Evolutionary conservation across 2,797 vertebrate species (phyloP).

Genomic region (Fringilla coelebs): DNA sequence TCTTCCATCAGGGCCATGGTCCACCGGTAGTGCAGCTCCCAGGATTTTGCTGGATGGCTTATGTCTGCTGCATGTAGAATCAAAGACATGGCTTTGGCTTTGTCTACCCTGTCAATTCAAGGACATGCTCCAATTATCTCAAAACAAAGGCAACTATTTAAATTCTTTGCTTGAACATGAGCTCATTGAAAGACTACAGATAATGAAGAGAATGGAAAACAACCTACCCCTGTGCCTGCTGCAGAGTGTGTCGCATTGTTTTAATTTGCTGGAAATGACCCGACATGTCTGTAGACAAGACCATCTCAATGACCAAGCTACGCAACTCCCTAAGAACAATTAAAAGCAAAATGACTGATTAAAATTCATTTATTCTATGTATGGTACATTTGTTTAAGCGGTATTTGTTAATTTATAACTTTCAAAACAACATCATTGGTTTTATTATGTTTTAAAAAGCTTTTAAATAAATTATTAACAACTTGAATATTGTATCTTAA

Average conservation of each 20-base stretch:
- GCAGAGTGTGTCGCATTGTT: constrained; percentile 88
- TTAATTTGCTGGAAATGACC: constrained; percentile 98
- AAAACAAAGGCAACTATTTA: constrained; percentile 40
- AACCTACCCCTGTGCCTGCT: constrained; percentile 89
- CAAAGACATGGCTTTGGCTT: constrained; percentile 94
- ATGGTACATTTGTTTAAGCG: constrained; percentile 20
- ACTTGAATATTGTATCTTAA: not conserved
- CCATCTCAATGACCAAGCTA: constrained; percentile 96
- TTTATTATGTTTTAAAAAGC: constrained; percentile 11
- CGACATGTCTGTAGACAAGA: constrained; percentile 98
- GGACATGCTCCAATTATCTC: constrained; percentile 56
- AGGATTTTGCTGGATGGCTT: constrained; percentile 95
- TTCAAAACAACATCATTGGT: constrained; percentile 7
- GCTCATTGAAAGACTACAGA: not conserved
- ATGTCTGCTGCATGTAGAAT: constrained; percentile 98
- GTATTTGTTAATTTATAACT: constrained; percentile 26
- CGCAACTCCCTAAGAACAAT: constrained; percentile 87
- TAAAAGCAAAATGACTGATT: constrained; percentile 49
- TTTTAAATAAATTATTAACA: constrained; percentile 48
- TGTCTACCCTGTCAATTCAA: constrained; percentile 87
- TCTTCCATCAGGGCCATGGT: constrained; percentile 98
- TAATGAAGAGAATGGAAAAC: constrained; percentile 19
- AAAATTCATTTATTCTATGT: constrained; percentile 12
- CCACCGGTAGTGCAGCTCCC: constrained; percentile 94
- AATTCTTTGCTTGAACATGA: constrained; percentile 8